Conservation (phyloP, 1,140 invertebrate genomes). For the Dysdera silvatica region DNA sequence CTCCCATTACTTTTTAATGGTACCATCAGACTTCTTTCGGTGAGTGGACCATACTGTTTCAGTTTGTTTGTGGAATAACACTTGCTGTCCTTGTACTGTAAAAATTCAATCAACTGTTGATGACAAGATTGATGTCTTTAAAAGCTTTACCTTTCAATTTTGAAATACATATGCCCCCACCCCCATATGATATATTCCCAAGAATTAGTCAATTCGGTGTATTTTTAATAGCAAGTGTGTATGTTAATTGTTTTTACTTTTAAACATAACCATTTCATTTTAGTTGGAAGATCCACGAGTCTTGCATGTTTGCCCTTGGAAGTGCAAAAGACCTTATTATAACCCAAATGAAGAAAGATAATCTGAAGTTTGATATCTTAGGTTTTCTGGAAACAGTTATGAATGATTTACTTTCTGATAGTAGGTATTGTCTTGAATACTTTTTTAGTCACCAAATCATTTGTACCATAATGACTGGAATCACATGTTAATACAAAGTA, state of each 20-base stretch:
- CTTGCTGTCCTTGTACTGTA: no score
- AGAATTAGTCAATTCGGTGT: no score
- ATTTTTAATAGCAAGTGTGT: background rate
- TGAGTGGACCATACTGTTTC: no score
- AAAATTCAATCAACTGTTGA: no score
- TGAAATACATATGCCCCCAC: no score
- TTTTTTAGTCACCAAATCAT: background rate
- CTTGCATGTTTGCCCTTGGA: conserved; percentile 60
- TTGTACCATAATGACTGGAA: background rate
- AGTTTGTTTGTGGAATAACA: no score
- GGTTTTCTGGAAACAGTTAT: conserved; percentile 54
- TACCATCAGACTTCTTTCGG: no score
- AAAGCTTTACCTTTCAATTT: no score
- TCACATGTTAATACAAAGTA: background rate
- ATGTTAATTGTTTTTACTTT: conserved; percentile 1
- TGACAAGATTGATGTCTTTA: no score
- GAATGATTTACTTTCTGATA: conserved; percentile 45
- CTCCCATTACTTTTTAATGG: no score
- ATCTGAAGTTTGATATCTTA: conserved; percentile 57
- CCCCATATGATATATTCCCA: no score
- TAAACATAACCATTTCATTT: background rate
- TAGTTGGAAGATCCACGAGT: conserved; percentile 67
- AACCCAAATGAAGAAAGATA: conserved; percentile 49
- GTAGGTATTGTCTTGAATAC: conserved; percentile 35
- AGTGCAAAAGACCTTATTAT: conserved; percentile 52